phyloP scores from a whole-genome alignment of 2,797 vertebrate species.

The Coregonus suidteri region DNA sequence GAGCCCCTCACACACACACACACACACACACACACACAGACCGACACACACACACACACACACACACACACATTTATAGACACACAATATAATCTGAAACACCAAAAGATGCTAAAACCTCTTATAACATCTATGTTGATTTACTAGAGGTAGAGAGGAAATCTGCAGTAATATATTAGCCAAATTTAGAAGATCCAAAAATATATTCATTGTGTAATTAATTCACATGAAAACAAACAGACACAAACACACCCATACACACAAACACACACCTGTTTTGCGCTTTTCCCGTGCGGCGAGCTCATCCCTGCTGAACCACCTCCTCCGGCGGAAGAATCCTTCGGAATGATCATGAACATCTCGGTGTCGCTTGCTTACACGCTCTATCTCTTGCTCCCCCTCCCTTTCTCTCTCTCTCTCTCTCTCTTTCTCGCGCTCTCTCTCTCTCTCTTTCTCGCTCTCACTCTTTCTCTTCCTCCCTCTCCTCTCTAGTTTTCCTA shows the following conservation, averaged over 20 bases:
- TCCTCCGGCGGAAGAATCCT: slow-evolving; percentile 60
- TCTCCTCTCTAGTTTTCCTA: slow-evolving; percentile 32
- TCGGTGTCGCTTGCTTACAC: slow-evolving; percentile 45
- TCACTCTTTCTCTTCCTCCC: slow-evolving; percentile 33
- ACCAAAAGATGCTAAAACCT: too few species aligned
- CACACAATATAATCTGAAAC: too few species aligned
- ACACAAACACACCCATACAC: slow-evolving; percentile 14
- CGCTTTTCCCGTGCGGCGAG: slow-evolving; percentile 57
- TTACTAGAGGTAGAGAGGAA: too few species aligned
- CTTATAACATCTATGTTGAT: too few species aligned
- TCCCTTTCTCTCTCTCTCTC: slow-evolving; percentile 19
- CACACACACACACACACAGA: too few species aligned
- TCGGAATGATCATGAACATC: slow-evolving; percentile 84
- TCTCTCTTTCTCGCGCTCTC: not conserved
- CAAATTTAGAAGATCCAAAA: too few species aligned
- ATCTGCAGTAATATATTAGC: too few species aligned
- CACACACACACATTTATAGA: too few species aligned
- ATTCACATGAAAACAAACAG: not conserved
- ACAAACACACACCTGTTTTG: slow-evolving; percentile 73
- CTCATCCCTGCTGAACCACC: slow-evolving; percentile 52
- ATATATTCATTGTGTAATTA: not conserved
- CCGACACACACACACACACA: too few species aligned
- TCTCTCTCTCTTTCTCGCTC: slow-evolving; percentile 38
- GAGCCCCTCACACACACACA: too few species aligned
- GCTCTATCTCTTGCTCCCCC: slow-evolving; percentile 35